These are phyloP conservation scores for Seriola dumerili DNA, from an alignment of 2,113 vertebrate species.

Conservation along the genomic window DNA sequence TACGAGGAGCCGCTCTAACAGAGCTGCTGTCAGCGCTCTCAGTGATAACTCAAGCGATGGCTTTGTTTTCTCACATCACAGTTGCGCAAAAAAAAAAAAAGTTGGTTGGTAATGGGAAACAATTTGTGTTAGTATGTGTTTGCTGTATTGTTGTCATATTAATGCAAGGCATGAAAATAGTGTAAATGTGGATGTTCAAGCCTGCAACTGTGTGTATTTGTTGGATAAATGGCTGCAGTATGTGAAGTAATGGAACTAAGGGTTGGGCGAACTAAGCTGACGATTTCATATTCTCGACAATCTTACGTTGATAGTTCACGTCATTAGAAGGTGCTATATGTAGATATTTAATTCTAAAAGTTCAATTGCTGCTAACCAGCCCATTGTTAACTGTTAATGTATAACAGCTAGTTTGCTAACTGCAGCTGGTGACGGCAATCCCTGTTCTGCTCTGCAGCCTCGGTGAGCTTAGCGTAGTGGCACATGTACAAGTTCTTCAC, in stretches of 20 bases:
- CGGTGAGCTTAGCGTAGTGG: no score
- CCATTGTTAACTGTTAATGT: no score
- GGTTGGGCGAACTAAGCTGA: no score
- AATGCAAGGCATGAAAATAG: neutral
- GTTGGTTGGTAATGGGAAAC: neutral
- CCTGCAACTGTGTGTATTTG: neutral
- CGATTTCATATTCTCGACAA: no score
- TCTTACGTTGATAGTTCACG: no score
- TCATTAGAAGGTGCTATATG: no score
- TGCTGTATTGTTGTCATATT: neutral
- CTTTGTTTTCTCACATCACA: constrained; percentile 20
- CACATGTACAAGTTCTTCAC: no score
- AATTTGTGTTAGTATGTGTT: constrained; percentile 12
- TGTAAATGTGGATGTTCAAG: neutral
- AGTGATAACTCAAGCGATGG: constrained; percentile 53
- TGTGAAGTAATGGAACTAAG: neutral
- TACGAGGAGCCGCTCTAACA: constrained; percentile 42
- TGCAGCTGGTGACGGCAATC: no score
- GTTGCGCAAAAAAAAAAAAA: neutral
- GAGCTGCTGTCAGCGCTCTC: constrained; percentile 46
- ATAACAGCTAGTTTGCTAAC: no score
- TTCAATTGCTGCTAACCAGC: no score
- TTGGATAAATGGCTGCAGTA: neutral
- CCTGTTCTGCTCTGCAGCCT: no score
- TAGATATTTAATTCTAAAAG: no score